phyloP scores from a whole-genome alignment of 2,797 vertebrate species.

The Geotria australis region DNA sequence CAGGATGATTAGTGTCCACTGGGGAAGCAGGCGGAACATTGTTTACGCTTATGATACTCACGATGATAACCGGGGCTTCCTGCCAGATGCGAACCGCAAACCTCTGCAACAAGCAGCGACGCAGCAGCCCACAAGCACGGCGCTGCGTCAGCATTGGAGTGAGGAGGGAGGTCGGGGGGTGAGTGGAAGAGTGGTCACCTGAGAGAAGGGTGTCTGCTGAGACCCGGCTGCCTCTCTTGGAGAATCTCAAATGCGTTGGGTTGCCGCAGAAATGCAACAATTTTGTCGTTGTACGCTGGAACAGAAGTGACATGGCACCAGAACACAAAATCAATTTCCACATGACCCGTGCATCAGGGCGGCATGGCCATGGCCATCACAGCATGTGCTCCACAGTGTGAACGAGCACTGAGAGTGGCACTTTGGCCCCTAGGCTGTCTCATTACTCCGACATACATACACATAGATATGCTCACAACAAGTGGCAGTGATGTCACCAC shows the following conservation, averaged over 20 bases:
- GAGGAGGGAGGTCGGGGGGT: too few relatives aligned
- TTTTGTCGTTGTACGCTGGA: conserved; percentile 94
- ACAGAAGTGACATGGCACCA: conserved; percentile 4
- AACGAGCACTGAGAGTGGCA: neutral
- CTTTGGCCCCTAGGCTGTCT: neutral
- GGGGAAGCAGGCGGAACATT: too few relatives aligned
- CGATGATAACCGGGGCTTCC: too few relatives aligned
- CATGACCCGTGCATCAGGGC: neutral
- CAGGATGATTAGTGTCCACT: too few relatives aligned
- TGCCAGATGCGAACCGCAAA: too few relatives aligned
- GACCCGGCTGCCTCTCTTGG: conserved; percentile 77
- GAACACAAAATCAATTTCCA: neutral
- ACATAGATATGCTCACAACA: too few relatives aligned
- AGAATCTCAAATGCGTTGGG: conserved; percentile 89
- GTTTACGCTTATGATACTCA: too few relatives aligned
- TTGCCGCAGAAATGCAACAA: conserved; percentile 82
- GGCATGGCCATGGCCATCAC: too few relatives aligned
- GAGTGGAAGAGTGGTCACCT: conserved; percentile 18
- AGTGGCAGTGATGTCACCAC: too few relatives aligned
- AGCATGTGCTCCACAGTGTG: neutral
- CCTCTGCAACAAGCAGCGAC: too few relatives aligned
- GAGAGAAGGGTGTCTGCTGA: conserved; percentile 71
- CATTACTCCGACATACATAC: neutral
- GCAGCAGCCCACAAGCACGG: too few relatives aligned
- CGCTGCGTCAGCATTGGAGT: too few relatives aligned